A percentile compares a stretch with the other conserved stretches of the same genome.
These are phyloP conservation scores for Rhynchonycteris naso DNA, from an alignment of 2,797 vertebrate genomes.

Conservation along the genomic window DNA sequence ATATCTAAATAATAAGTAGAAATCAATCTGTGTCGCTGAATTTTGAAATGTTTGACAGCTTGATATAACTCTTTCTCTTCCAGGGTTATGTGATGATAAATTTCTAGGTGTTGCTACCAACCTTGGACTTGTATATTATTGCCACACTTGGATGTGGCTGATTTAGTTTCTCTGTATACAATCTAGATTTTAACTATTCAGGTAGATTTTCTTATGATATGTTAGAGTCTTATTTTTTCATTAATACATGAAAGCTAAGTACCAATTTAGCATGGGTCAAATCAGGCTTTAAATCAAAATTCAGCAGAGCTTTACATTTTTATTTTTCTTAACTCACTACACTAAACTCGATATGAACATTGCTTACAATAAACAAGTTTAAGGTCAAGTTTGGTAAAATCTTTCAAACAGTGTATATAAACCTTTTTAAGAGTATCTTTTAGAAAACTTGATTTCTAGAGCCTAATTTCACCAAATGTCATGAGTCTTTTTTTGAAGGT, in stretches of 20 bases:
- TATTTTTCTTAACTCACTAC: neutral
- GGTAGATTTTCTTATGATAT: slow-evolving; percentile 65
- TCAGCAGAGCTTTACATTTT: slow-evolving; percentile 53
- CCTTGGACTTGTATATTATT: neutral
- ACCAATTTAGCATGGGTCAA: slow-evolving; percentile 56
- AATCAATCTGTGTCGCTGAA: slow-evolving; percentile 74
- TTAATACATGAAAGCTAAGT: slow-evolving; percentile 51
- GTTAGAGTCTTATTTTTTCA: slow-evolving; percentile 64
- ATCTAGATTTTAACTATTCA: slow-evolving; percentile 49
- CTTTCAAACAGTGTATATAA: neutral
- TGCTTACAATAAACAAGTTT: slow-evolving; percentile 30
- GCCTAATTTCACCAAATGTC: neutral
- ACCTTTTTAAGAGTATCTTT: slow-evolving; percentile 36
- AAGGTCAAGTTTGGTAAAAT: slow-evolving; percentile 35
- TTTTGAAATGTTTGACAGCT: slow-evolving; percentile 69
- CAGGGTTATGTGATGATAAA: slow-evolving; percentile 42
- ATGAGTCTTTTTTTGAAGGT: neutral
- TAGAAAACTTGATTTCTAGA: slow-evolving; percentile 33
- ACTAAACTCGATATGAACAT: slow-evolving; percentile 41
- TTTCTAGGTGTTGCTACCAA: slow-evolving; percentile 59
- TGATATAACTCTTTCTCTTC: slow-evolving; percentile 65
- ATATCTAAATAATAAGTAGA: slow-evolving; percentile 76
- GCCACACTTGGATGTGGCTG: neutral
- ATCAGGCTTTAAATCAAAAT: slow-evolving; percentile 42
- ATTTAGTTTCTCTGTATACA: slow-evolving; percentile 38